Percentiles rank a stretch among this genome's conserved stretches.
Evolutionary conservation across 2,888 invertebrate genomes (phyloP).

Genomic region (Chironomus riparius): DNA sequence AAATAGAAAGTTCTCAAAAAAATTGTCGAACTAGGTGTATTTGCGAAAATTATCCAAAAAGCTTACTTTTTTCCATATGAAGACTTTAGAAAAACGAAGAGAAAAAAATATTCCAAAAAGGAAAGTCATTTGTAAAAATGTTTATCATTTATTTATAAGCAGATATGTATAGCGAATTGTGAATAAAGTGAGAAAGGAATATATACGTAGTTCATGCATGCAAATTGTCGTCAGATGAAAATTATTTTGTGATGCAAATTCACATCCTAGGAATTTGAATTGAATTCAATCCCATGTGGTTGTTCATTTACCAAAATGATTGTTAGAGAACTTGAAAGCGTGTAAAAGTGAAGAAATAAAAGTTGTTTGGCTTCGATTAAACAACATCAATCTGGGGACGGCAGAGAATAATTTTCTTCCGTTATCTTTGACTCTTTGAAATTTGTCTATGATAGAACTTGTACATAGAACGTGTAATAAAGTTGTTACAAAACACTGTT

Average conservation of each 20-base stretch:
- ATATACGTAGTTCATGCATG: conserved; percentile 5
- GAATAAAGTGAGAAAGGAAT: neutral
- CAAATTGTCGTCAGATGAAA: conserved; percentile 4
- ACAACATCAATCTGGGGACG: no score
- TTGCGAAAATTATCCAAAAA: no score
- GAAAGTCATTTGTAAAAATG: conserved; percentile 21
- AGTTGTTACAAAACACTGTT: neutral
- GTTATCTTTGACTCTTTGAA: neutral
- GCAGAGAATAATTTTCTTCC: neutral
- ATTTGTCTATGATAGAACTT: neutral
- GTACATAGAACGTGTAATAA: neutral
- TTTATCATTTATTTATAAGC: conserved; percentile 27
- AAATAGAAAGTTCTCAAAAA: no score
- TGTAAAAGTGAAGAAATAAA: neutral
- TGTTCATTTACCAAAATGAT: neutral
- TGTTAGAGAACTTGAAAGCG: neutral
- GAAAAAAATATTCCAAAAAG: neutral
- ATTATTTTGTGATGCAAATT: conserved; percentile 8
- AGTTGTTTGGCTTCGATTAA: no score
- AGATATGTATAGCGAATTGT: neutral
- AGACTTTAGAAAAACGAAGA: neutral
- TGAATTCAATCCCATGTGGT: neutral
- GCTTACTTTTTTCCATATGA: no score
- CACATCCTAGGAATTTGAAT: neutral
- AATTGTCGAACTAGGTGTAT: no score